A percentile compares a stretch with the other conserved stretches of the same genome.
These are phyloP conservation scores for Chlamydotis undulata DNA, from an alignment of 2,113 vertebrate genomes.

Conservation along the genomic window DNA sequence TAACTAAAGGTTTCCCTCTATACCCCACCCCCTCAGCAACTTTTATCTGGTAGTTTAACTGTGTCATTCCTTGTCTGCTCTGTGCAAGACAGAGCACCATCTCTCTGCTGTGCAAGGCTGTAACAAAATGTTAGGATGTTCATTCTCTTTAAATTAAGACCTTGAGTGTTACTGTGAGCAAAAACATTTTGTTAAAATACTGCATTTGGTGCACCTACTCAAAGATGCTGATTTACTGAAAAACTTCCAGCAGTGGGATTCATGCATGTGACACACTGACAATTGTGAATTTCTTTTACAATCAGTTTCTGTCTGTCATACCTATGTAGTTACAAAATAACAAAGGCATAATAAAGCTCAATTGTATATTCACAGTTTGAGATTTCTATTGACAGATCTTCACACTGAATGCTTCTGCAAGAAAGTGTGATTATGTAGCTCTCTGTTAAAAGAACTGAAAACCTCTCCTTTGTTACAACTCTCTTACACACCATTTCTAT, in stretches of 20 bases:
- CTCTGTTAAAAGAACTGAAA: constrained; percentile 76
- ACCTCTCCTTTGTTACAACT: constrained; percentile 71
- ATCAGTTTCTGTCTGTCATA: constrained; percentile 93
- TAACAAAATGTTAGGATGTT: constrained; percentile 43
- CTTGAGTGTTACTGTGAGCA: constrained; percentile 58
- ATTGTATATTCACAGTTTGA: constrained; percentile 87
- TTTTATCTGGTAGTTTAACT: background rate
- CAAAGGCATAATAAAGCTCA: constrained; percentile 83
- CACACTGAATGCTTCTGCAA: constrained; percentile 76
- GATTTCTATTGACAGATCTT: constrained; percentile 82
- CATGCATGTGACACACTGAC: constrained; percentile 90
- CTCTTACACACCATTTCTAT: constrained; percentile 74
- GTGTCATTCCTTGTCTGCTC: background rate
- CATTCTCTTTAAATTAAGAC: constrained; percentile 72
- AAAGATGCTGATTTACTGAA: constrained; percentile 89
- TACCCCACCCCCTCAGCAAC: background rate
- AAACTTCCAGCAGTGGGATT: constrained; percentile 93
- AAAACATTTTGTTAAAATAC: constrained; percentile 52
- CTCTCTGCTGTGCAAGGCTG: background rate
- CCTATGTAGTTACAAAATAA: constrained; percentile 89
- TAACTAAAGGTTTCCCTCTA: background rate
- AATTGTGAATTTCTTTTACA: constrained; percentile 92
- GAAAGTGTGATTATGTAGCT: constrained; percentile 76
- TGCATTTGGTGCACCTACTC: constrained; percentile 76
- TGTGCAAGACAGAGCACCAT: background rate